These are phyloP conservation scores for Plagiodera versicolora DNA, from an alignment of 2,888 invertebrate genomes.

Conservation along the genomic window DNA sequence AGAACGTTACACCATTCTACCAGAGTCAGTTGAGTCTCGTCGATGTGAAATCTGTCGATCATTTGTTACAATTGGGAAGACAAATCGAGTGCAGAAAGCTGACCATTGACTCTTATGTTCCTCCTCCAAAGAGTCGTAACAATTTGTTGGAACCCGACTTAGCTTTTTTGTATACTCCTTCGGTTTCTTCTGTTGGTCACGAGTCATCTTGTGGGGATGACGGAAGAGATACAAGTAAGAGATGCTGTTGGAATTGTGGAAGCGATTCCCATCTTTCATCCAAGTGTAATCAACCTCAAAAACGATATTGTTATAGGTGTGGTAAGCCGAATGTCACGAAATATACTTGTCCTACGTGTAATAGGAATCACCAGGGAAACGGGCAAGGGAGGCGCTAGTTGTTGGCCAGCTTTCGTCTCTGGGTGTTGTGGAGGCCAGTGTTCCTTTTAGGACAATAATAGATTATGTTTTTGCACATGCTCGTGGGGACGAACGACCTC, in stretches of 20 bases:
- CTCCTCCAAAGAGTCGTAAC: neutral
- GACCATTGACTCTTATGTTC: slow-evolving; percentile 6
- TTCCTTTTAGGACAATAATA: neutral
- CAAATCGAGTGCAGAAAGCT: slow-evolving; percentile 21
- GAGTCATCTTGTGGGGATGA: neutral
- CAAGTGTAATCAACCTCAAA: neutral
- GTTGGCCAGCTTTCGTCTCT: neutral
- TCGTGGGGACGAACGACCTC: slow-evolving; percentile 7
- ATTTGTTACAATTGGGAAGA: slow-evolving; percentile 23
- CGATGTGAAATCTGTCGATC: slow-evolving; percentile 18
- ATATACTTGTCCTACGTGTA: too few relatives aligned
- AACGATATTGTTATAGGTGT: slow-evolving; percentile 11
- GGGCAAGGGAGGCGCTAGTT: too few relatives aligned
- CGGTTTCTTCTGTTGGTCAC: slow-evolving; percentile 1
- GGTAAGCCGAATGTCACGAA: slow-evolving; percentile 4
- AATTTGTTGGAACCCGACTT: slow-evolving; percentile 17
- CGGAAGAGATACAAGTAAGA: neutral
- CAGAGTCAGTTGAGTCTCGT: slow-evolving; percentile 25
- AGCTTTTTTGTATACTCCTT: slow-evolving; percentile 12
- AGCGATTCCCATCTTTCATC: slow-evolving; percentile 6
- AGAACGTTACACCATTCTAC: slow-evolving; percentile 28
- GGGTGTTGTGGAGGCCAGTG: neutral
- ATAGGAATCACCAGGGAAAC: too few relatives aligned
- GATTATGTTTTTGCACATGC: slow-evolving; percentile 4
- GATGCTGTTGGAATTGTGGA: slow-evolving; percentile 14